Evolutionary conservation across 2,888 invertebrate species (phyloP).

Genomic region (Andrena fulva): DNA sequence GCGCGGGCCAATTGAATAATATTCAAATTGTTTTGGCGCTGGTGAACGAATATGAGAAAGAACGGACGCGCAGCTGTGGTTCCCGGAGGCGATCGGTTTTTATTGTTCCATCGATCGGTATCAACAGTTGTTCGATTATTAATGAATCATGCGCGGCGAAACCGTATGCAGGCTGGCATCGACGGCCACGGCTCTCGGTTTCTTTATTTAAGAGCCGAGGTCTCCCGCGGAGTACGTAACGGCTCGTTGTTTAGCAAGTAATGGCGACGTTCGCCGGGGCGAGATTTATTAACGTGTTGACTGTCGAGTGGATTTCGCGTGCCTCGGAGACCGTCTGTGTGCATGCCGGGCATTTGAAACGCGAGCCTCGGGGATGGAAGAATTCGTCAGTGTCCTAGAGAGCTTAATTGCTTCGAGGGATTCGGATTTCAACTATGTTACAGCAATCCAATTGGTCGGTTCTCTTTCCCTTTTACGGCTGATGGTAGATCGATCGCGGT

Average conservation of each 20-base stretch:
- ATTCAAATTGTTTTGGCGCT: constrained; percentile 42
- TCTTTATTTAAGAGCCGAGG: constrained; percentile 2
- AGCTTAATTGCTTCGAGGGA: constrained; percentile 6
- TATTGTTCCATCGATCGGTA: constrained; percentile 27
- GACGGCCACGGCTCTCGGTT: constrained; percentile 4
- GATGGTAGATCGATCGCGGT: background rate
- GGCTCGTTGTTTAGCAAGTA: background rate
- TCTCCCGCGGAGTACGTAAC: background rate
- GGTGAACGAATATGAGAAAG: constrained; percentile 25
- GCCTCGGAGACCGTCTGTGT: background rate
- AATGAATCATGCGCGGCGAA: constrained; percentile 20
- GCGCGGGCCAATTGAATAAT: constrained; percentile 14
- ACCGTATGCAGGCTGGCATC: constrained; percentile 1
- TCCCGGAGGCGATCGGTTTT: constrained; percentile 24
- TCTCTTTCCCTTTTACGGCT: background rate
- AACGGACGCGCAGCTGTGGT: background rate
- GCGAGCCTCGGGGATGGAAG: background rate
- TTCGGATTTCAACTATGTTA: background rate
- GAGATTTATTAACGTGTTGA: constrained; percentile 26
- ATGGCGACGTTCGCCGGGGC: constrained; percentile 1
- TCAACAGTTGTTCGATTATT: constrained; percentile 68
- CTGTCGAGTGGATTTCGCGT: constrained; percentile 5
- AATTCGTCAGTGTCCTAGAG: background rate
- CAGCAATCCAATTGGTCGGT: background rate
- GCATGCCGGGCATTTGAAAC: background rate